Evolutionary conservation across 2,888 invertebrate genomes (phyloP).

Genomic region (Pimpla rufipes): DNA sequence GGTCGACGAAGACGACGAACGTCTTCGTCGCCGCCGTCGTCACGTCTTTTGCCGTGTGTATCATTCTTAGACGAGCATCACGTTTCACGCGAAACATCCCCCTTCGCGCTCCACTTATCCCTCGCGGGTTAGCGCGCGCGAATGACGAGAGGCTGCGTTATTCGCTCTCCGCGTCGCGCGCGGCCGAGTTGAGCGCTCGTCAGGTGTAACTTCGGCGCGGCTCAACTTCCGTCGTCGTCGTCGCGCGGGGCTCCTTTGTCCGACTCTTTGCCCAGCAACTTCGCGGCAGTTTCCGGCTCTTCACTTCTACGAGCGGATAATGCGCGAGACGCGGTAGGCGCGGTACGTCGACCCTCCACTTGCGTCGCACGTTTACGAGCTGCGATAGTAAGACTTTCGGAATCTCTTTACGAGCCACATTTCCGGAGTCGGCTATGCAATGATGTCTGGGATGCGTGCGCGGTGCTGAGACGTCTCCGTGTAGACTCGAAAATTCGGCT

Average conservation of each 20-base stretch:
- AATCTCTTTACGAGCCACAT: conserved; percentile 32
- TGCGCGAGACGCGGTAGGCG: background rate
- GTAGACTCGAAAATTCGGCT: no score
- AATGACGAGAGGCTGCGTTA: conserved; percentile 37
- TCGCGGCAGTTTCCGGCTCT: conserved; percentile 1
- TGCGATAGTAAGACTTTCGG: conserved; percentile 43
- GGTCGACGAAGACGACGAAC: background rate
- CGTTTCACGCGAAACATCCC: conserved; percentile 38
- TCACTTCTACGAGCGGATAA: conserved; percentile 2
- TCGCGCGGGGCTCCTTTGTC: conserved; percentile 31
- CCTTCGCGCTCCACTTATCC: conserved; percentile 25
- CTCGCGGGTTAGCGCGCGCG: background rate
- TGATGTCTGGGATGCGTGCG: background rate
- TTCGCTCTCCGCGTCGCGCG: background rate
- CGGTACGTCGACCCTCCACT: background rate
- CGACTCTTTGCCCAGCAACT: conserved; percentile 1
- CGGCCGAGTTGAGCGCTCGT: conserved; percentile 15
- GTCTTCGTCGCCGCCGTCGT: conserved; percentile 27
- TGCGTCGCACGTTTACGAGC: background rate
- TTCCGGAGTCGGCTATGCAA: background rate
- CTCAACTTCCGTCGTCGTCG: conserved; percentile 42
- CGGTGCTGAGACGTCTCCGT: no score
- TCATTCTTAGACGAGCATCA: conserved; percentile 15
- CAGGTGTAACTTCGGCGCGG: conserved; percentile 1
- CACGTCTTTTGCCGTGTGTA: background rate